Evolutionary conservation across 2,888 invertebrate species (phyloP).

Genomic region (Ennomos fuscantarius): DNA sequence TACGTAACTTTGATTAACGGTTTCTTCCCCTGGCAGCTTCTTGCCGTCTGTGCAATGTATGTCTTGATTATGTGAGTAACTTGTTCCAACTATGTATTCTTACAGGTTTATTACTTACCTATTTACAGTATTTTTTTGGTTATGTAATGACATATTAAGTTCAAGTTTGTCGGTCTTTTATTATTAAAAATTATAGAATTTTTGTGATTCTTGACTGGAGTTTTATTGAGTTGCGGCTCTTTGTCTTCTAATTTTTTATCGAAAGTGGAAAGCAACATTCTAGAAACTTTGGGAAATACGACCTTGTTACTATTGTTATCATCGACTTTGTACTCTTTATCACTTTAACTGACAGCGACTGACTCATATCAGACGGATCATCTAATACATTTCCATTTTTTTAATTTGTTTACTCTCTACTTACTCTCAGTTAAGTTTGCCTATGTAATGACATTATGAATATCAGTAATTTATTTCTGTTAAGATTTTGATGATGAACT

Average conservation of each 20-base stretch:
- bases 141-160: too few relatives aligned
- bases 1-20: conserved; percentile 16
- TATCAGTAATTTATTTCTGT: background rate
- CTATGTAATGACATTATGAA: background rate
- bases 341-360: conserved; percentile 23
- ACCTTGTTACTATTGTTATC: conserved; percentile 22
- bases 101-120: too few relatives aligned
- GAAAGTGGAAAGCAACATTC: too few relatives aligned
- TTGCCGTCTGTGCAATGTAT: background rate
- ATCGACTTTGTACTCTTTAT: conserved; percentile 13
- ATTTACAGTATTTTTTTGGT: too few relatives aligned
- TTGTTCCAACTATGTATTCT: too few relatives aligned
- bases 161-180: too few relatives aligned
- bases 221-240: too few relatives aligned
- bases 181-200: too few relatives aligned
- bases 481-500: background rate
- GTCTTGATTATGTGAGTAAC: too few relatives aligned
- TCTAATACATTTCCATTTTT: conserved; percentile 20
- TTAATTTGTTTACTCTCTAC: conserved; percentile 7
- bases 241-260: too few relatives aligned
- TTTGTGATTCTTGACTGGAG: too few relatives aligned
- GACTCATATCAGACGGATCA: conserved; percentile 20
- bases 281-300: background rate
- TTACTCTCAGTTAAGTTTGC: background rate
- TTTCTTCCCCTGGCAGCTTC: background rate